phyloP scores from a whole-genome alignment of 2,888 invertebrate genomes.

The Amaurobius ferox region DNA sequence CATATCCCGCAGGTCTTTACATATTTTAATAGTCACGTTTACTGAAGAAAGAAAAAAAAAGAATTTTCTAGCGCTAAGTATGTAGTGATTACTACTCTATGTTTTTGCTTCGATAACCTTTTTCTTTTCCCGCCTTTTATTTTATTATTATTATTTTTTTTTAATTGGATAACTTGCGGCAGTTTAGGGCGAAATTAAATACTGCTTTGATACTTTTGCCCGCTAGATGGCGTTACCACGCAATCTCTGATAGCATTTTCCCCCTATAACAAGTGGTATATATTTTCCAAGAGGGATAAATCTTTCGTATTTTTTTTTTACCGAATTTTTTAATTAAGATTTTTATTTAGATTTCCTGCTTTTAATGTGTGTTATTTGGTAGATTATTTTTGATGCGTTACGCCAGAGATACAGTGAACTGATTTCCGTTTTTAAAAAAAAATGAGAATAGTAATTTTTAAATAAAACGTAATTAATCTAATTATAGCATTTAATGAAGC shows the following conservation, averaged over 20 bases:
- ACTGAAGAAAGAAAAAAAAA: not conserved
- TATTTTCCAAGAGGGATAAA: not conserved
- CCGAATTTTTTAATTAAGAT: conserved; percentile 18
- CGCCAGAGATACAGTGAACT: not conserved
- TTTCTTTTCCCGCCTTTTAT: not conserved
- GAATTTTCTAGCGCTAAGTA: not conserved
- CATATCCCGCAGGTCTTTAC: conserved; percentile 8
- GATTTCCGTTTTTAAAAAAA: too few species aligned
- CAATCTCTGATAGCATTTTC: not conserved
- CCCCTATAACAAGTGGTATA: not conserved
- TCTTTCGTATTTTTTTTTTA: too few species aligned
- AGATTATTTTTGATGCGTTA: not conserved
- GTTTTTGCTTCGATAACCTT: conserved; percentile 1
- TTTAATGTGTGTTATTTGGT: not conserved
- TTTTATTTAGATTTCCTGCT: not conserved
- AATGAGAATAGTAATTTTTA: not conserved
- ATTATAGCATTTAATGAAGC: not conserved
- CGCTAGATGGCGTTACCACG: not conserved
- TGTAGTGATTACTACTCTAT: conserved; percentile 6
- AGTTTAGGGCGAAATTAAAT: not conserved
- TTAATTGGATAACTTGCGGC: conserved; percentile 6
- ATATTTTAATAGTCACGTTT: conserved; percentile 18
- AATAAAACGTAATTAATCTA: not conserved
- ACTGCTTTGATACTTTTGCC: not conserved
- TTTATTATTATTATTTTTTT: not conserved